These are phyloP conservation scores for Diarsia brunnea DNA, from an alignment of 2,888 invertebrate species.

Conservation along the genomic window DNA sequence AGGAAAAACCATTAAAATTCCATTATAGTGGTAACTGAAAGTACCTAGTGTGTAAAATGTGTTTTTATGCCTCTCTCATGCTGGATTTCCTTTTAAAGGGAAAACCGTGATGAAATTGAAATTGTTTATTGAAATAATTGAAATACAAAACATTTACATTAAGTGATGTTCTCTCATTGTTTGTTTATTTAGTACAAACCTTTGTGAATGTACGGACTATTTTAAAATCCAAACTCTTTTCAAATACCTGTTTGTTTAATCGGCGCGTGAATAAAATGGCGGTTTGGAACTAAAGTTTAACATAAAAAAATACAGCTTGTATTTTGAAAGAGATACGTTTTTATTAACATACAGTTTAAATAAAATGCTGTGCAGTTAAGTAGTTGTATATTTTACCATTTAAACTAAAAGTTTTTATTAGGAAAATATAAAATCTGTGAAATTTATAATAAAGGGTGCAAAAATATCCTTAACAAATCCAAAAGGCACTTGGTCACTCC, in stretches of 20 bases:
- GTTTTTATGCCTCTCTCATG: neutral
- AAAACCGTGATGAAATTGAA: conserved; percentile 2
- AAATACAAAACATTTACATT: too few species aligned
- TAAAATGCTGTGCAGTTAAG: neutral
- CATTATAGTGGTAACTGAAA: conserved; percentile 17
- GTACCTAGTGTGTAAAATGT: neutral
- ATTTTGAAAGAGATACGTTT: neutral
- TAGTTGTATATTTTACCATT: neutral
- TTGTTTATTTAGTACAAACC: too few species aligned
- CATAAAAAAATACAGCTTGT: neutral
- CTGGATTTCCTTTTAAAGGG: conserved; percentile 1
- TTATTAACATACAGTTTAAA: neutral
- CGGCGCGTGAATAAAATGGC: neutral
- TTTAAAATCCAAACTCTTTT: conserved; percentile 5
- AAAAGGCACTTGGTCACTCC: too few species aligned
- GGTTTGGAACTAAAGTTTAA: neutral
- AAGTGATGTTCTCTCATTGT: too few species aligned
- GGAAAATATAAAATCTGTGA: too few species aligned
- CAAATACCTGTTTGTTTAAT: neutral
- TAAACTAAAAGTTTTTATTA: neutral
- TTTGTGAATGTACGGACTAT: neutral
- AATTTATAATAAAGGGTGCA: too few species aligned
- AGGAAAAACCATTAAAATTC: conserved; percentile 18
- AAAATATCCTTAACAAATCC: too few species aligned
- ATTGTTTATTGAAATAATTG: too few species aligned